Percentiles rank a stretch among this genome's conserved stretches.
Evolutionary conservation across 2,888 invertebrate genomes (phyloP).

Genomic region (Germaria angustata): DNA sequence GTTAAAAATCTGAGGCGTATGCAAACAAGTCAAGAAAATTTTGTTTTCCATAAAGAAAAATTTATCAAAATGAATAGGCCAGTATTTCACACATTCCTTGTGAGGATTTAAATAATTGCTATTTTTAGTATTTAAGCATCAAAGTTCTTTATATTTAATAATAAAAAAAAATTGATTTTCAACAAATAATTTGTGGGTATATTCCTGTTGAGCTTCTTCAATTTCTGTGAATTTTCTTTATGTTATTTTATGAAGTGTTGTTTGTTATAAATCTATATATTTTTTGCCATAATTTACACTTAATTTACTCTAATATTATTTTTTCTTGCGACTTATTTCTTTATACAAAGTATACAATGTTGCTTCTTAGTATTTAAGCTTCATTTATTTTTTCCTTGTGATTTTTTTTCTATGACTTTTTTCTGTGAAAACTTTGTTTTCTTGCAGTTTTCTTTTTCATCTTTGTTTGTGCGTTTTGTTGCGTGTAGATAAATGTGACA

Average conservation of each 20-base stretch:
- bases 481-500: constrained; percentile 46
- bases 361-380: constrained; percentile 29
- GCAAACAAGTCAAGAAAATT: constrained; percentile 3
- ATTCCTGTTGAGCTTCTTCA: too few relatives aligned
- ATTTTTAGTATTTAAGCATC: too few relatives aligned
- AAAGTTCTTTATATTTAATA: too few relatives aligned
- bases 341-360: constrained; percentile 23
- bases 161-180: background rate
- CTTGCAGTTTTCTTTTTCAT: background rate
- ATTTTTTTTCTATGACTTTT: background rate
- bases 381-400: background rate
- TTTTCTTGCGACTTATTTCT: constrained; percentile 26
- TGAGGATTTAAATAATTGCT: too few relatives aligned
- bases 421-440: constrained; percentile 11
- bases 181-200: too few relatives aligned
- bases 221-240: too few relatives aligned
- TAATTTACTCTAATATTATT: constrained; percentile 46
- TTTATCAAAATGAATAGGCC: background rate
- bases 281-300: constrained; percentile 45
- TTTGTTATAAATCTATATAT: background rate
- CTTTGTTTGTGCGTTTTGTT: background rate
- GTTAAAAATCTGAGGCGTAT: background rate
- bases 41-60: background rate
- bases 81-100: too few relatives aligned
- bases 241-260: too few relatives aligned